Conservation (phyloP, 2,797 vertebrate species). For the Chaunax sp. region DNA sequence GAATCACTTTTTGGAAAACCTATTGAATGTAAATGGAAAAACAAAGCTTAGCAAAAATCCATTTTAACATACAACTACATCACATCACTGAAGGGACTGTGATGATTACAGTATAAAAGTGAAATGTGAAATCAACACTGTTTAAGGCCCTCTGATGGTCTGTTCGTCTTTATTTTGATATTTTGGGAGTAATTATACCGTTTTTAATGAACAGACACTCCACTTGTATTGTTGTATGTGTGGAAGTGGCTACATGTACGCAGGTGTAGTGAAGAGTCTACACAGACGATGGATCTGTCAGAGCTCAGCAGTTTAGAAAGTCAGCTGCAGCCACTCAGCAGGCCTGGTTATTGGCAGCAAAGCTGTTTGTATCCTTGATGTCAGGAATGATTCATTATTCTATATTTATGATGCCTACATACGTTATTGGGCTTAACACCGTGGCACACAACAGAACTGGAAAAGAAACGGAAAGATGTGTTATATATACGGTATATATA, state of each 20-base stretch:
- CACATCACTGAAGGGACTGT: background rate
- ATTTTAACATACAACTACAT: background rate
- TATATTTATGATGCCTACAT: background rate
- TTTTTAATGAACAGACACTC: too few relatives aligned
- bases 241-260: background rate
- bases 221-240: background rate
- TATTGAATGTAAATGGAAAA: background rate
- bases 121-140: too few relatives aligned
- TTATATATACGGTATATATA: too few relatives aligned
- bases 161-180: too few relatives aligned
- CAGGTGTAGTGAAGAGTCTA: slow-evolving; percentile 12
- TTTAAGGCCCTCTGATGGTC: too few relatives aligned
- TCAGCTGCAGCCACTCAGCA: slow-evolving; percentile 42
- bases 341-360: slow-evolving; percentile 22
- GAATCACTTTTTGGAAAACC: background rate
- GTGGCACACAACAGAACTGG: too few relatives aligned
- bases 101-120: background rate
- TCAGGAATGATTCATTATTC: slow-evolving; percentile 16
- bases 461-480: too few relatives aligned
- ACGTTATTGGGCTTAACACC: background rate
- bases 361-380: slow-evolving; percentile 21
- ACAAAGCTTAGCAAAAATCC: too few relatives aligned
- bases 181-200: too few relatives aligned
- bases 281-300: slow-evolving; percentile 19
- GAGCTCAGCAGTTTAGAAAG: slow-evolving; percentile 36